Evolutionary conservation across 1,140 invertebrate species (phyloP), one percentile per base, ranked within the genome.

Genomic region (Hirudo medicinalis): DNA sequence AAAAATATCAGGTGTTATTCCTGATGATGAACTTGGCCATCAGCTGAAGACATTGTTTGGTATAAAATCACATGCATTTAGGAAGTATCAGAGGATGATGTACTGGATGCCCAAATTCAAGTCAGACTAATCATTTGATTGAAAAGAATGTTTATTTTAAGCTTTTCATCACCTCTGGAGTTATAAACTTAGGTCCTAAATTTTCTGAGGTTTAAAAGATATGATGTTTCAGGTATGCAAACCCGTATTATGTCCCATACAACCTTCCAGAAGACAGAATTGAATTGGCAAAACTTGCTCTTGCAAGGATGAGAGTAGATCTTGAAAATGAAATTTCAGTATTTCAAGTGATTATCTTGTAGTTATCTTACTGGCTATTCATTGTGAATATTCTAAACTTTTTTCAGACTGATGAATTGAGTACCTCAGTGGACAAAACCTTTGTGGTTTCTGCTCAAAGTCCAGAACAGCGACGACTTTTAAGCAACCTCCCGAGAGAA

Each of bases 71-170:
- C 86, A 87, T 78, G 90, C 91, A 0, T 79, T 92, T 19, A 83
- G 90, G 72, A 96, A 94, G 79, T 90, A 87, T 78, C 89, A 88
- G 84, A 85, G 92, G 66, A 94, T 97, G 89, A 87, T 92, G 84
- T 99, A 98, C 78, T 99, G 96, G 96, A 89, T 96, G 88, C 93
- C 94, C 5, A 98, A 98, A 81, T 92, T 98, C 77, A 63, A 22
- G 57, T 91, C 88, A 78, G 88, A 97, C 80, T 79, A 89, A 13
- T 55, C 13, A 17, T 60, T 53, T n/a, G 15, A 15, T 55, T 19
- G 11, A 11, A 71, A 55, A 11, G 36, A 27, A 19, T 69, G 22
- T 0, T 40, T 40, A 69, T 49, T 49, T 69, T 2, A 69, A 49
- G 15, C 3, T 49, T 49, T 49, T 67, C 29, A 29, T 67, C 29